A percentile compares a stretch with the other conserved stretches of the same genome.
Evolutionary conservation across 2,888 invertebrate genomes (phyloP).

Genomic region (Ectropis crepuscularia): DNA sequence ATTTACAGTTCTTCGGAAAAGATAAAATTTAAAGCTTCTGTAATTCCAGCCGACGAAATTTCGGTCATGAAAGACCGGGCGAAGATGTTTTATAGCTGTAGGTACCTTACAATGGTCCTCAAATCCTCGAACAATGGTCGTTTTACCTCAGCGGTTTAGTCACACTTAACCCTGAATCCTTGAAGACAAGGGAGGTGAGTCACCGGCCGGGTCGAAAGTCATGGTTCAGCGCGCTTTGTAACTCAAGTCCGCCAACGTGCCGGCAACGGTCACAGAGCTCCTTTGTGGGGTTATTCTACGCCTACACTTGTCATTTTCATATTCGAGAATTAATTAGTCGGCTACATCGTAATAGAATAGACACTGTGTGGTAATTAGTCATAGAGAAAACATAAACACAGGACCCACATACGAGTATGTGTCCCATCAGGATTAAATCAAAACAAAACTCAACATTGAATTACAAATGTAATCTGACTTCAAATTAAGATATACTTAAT

Average conservation of each 20-base stretch:
- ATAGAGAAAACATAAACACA: slow-evolving; percentile 16
- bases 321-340: slow-evolving; percentile 46
- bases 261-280: slow-evolving; percentile 44
- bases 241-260: slow-evolving; percentile 49
- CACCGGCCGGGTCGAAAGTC: slow-evolving; percentile 69
- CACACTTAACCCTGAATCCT: slow-evolving; percentile 67
- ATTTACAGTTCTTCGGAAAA: slow-evolving; percentile 3
- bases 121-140: slow-evolving; percentile 68
- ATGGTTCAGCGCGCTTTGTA: slow-evolving; percentile 65
- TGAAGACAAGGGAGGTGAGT: slow-evolving; percentile 72
- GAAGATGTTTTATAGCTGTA: slow-evolving; percentile 48
- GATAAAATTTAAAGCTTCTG: slow-evolving; percentile 22
- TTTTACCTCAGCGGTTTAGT: slow-evolving; percentile 64
- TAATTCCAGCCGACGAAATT: slow-evolving; percentile 40
- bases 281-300: slow-evolving; percentile 33
- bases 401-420: not conserved
- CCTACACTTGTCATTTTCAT: slow-evolving; percentile 46
- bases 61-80: slow-evolving; percentile 33
- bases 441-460: not conserved
- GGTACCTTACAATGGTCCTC: slow-evolving; percentile 48
- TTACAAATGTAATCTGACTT: too few relatives aligned
- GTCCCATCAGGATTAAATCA: not conserved
- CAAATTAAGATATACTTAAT: too few relatives aligned
- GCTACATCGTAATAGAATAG: slow-evolving; percentile 40
- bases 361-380: slow-evolving; percentile 47